Percentiles rank a stretch among this genome's conserved stretches.
These are phyloP conservation scores for Apostichopus japonicus DNA, from an alignment of 35 echinoderm and acorn worm species.

Conservation along the genomic window DNA sequence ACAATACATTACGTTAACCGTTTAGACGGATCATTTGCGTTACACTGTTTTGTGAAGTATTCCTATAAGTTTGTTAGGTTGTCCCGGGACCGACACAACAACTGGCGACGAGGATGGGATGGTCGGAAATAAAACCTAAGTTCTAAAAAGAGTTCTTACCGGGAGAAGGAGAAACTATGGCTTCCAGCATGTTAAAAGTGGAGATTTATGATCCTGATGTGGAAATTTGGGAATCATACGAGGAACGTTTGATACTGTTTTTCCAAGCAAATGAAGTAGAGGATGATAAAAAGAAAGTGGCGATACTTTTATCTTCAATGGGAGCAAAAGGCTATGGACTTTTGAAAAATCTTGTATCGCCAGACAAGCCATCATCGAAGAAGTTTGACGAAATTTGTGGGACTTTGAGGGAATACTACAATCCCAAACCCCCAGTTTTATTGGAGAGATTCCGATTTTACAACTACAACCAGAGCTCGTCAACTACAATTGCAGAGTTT, in stretches of 20 bases:
- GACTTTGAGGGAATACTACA: background rate
- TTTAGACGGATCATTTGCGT: too few species aligned
- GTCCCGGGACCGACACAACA: too few species aligned
- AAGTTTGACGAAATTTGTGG: background rate
- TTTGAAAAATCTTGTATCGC: slow-evolving; percentile 14
- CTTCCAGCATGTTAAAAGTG: too few species aligned
- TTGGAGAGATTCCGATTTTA: slow-evolving; percentile 22
- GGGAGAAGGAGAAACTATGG: too few species aligned
- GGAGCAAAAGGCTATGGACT: slow-evolving; percentile 37
- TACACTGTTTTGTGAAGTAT: too few species aligned
- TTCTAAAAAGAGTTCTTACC: too few species aligned
- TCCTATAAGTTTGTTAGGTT: too few species aligned
- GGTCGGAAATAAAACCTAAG: too few species aligned
- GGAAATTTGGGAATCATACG: too few species aligned
- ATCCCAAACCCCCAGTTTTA: slow-evolving; percentile 2
- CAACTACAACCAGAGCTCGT: background rate
- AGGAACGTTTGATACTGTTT: background rate
- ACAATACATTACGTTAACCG: too few species aligned
- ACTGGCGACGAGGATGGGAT: too few species aligned
- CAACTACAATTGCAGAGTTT: background rate
- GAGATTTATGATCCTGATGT: too few species aligned
- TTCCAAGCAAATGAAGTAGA: background rate
- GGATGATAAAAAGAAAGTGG: background rate
- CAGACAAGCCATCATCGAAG: background rate
- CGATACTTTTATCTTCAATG: slow-evolving; percentile 11